Evolutionary conservation across 2,888 invertebrate species (phyloP).

Genomic region (Dermolepida albohirtum): DNA sequence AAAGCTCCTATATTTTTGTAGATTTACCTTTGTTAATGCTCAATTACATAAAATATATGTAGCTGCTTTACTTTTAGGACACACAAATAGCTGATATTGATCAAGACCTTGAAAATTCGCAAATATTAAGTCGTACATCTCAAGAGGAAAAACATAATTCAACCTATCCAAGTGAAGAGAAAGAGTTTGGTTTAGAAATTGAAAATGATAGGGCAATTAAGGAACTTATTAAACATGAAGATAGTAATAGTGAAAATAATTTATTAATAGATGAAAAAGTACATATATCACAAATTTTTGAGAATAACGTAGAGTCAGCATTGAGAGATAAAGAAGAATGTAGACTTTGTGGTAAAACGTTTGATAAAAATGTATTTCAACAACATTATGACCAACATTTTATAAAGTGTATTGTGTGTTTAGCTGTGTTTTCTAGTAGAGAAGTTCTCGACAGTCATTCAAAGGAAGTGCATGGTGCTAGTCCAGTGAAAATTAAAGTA

Average conservation of each 20-base stretch:
- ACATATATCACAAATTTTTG: constrained; percentile 9
- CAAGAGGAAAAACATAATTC: constrained; percentile 14
- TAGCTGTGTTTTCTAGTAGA: constrained; percentile 64
- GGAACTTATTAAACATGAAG: constrained; percentile 44
- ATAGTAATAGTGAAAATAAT: constrained; percentile 50
- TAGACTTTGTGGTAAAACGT: constrained; percentile 63
- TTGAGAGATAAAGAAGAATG: constrained; percentile 53
- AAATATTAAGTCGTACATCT: constrained; percentile 22
- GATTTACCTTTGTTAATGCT: too few species aligned
- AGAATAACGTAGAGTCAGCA: constrained; percentile 4
- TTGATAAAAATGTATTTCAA: constrained; percentile 60
- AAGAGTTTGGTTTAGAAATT: constrained; percentile 27
- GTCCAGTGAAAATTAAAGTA: constrained; percentile 46
- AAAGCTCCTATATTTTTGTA: too few species aligned
- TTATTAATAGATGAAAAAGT: constrained; percentile 50
- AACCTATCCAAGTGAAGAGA: constrained; percentile 14
- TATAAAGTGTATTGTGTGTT: constrained; percentile 63
- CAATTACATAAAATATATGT: constrained; percentile 4
- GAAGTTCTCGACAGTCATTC: constrained; percentile 63
- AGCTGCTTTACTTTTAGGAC: constrained; percentile 1
- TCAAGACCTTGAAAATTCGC: constrained; percentile 18
- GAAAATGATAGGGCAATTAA: constrained; percentile 18
- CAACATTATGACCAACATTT: constrained; percentile 63
- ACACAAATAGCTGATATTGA: constrained; percentile 21
- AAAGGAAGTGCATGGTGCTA: constrained; percentile 56